Percentiles rank a stretch among this genome's conserved stretches.
phyloP scores from a whole-genome alignment of 2,888 invertebrate species.

The Apotomis betuletana region DNA sequence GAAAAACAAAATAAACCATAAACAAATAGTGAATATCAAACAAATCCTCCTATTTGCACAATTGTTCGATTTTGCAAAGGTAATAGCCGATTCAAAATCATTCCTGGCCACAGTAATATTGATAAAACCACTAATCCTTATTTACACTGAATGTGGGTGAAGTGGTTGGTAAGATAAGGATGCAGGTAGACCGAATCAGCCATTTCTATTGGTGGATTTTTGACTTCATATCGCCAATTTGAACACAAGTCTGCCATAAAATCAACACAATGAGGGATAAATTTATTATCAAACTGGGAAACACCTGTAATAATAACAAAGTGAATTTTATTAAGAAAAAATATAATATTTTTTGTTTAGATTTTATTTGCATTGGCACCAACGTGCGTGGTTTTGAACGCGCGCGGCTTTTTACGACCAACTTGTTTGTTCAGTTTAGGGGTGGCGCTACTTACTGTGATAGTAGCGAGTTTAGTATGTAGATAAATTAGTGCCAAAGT shows the following conservation, averaged over 20 bases:
- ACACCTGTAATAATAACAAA: slow-evolving; percentile 30
- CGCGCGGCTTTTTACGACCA: slow-evolving; percentile 17
- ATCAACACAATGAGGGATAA: slow-evolving; percentile 18
- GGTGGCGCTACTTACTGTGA: slow-evolving; percentile 29
- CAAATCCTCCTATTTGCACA: slow-evolving; percentile 69
- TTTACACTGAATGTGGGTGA: slow-evolving; percentile 75
- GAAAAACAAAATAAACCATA: slow-evolving; percentile 58
- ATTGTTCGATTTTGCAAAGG: slow-evolving; percentile 61
- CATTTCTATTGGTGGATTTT: slow-evolving; percentile 69
- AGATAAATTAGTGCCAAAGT: neutral
- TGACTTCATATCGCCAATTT: slow-evolving; percentile 52
- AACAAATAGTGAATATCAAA: slow-evolving; percentile 50
- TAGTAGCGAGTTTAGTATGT: neutral
- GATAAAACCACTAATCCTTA: slow-evolving; percentile 78
- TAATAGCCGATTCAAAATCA: slow-evolving; percentile 65
- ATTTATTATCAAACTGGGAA: slow-evolving; percentile 33
- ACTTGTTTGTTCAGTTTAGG: slow-evolving; percentile 15
- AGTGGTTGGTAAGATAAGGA: slow-evolving; percentile 75
- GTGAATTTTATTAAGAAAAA: slow-evolving; percentile 8
- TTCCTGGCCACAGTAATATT: slow-evolving; percentile 71
- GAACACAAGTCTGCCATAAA: slow-evolving; percentile 20
- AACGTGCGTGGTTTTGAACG: slow-evolving; percentile 2
- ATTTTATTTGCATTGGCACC: slow-evolving; percentile 21
- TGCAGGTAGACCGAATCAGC: slow-evolving; percentile 62
- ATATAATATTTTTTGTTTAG: slow-evolving; percentile 17